These are phyloP conservation scores for Eidolon dupreanum DNA, from an alignment of 2,797 vertebrate species.

Conservation along the genomic window DNA sequence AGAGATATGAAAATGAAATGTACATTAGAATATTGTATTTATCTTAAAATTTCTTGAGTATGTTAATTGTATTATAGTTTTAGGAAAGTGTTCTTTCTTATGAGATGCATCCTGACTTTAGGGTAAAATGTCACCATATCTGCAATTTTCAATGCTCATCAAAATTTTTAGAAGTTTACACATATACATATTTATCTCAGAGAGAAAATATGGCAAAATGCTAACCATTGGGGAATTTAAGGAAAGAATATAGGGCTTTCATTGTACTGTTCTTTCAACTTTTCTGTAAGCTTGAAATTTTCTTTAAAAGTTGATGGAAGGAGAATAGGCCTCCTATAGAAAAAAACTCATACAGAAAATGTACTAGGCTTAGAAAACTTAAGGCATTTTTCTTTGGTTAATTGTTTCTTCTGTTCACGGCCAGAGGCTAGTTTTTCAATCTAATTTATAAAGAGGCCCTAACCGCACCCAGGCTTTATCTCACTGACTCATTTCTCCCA, in stretches of 20 bases:
- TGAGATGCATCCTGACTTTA: neutral
- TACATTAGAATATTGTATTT: neutral
- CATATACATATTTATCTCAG: neutral
- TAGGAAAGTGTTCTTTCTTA: neutral
- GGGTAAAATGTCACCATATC: neutral
- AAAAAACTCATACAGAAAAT: neutral
- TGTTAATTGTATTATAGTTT: neutral
- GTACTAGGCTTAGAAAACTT: neutral
- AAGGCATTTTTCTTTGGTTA: constrained; percentile 22
- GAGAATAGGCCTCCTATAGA: neutral
- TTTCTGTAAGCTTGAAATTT: constrained; percentile 40
- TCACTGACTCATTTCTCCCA: neutral
- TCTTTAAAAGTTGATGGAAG: constrained; percentile 10
- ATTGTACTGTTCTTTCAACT: constrained; percentile 16
- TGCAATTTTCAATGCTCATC: neutral
- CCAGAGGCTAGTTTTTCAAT: neutral
- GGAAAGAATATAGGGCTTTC: neutral
- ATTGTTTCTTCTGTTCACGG: neutral
- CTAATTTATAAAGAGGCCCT: neutral
- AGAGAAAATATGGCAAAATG: neutral
- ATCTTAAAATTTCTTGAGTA: neutral
- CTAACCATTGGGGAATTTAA: constrained; percentile 14
- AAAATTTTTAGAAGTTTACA: neutral
- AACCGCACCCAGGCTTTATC: neutral
- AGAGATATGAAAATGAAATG: neutral